These are phyloP conservation scores for Sesamia nonagrioides DNA, from an alignment of 1,140 invertebrate species.

Conservation along the genomic window DNA sequence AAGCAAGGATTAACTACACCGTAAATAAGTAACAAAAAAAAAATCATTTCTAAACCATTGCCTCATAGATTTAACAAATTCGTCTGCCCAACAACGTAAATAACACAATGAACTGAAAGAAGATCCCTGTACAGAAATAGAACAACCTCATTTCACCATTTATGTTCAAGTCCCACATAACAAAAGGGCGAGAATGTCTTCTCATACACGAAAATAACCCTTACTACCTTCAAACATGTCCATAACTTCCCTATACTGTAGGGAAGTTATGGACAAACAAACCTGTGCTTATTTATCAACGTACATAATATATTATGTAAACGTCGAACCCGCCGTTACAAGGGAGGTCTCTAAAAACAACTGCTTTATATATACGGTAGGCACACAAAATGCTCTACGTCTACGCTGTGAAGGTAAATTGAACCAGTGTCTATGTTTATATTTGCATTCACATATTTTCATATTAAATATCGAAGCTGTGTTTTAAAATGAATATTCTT, in stretches of 20 bases:
- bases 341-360: conserved; percentile 22
- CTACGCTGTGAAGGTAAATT: conserved; percentile 30
- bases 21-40: no score
- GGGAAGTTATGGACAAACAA: no score
- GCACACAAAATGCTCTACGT: not conserved
- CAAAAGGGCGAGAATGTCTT: no score
- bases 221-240: not conserved
- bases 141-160: no score
- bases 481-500: not conserved
- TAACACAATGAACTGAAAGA: no score
- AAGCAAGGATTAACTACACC: no score
- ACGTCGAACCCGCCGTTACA: conserved; percentile 16
- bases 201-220: not conserved
- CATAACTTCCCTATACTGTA: not conserved
- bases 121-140: no score
- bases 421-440: conserved; percentile 29
- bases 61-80: no score
- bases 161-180: no score
- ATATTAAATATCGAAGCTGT: conserved; percentile 35
- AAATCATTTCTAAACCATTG: no score
- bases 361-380: conserved; percentile 16
- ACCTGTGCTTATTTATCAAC: conserved; percentile 12
- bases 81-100: no score
- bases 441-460: conserved; percentile 46
- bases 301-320: conserved; percentile 38